Evolutionary conservation across 1,140 invertebrate genomes (phyloP), one percentile per base, ranked within the genome.

Genomic region (Spodoptera frugiperda): DNA sequence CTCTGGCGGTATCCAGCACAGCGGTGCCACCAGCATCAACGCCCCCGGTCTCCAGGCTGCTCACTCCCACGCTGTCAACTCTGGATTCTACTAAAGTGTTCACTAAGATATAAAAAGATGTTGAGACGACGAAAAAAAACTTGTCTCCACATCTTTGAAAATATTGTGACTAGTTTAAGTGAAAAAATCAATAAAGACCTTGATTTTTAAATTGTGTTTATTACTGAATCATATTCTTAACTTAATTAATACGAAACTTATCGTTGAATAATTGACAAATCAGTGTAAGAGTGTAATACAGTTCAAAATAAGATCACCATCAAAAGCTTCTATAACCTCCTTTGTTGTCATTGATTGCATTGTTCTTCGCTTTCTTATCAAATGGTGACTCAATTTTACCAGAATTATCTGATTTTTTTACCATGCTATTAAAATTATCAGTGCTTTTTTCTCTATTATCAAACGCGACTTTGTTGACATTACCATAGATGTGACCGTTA

Each of bases 31-130:
- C 59, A 91, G 84, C 76, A 83, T 91, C 33, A 87, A 91, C 33
- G 88, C 81, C 0, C 92, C 92, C 19, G 91, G 91, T 9, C 72
- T 92, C 54, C 92, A 91, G 70, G 79, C 87, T 8, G 85, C 90
- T 0, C 89, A 92, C 25, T 85, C 89, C 0, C 87, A 91, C 54
- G 84, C 89, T 19, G 79, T 90, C 51, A 91, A 90, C 57, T 85
- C 78, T 33, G 87, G 85, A 5, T 90, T 79, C 71, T 89, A 91
- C 77, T 89, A 83, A 84, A 70, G 54, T 51, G 39, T 55, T 53
- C 44, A 19, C 53, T 3, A 55, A 53, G 68, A 19, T 70, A 2
- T 75, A 14, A 74, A 74, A 84, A 83, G 87, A 84, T 79, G 76
- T 78, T 74, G 82, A 85, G 87, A 90, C 82, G 87, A 90, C 80